Evolutionary conservation across 2,797 vertebrate species (phyloP), one percentile per base, ranked within the genome.

Genomic region (Pseudotriccus pelzelni): DNA sequence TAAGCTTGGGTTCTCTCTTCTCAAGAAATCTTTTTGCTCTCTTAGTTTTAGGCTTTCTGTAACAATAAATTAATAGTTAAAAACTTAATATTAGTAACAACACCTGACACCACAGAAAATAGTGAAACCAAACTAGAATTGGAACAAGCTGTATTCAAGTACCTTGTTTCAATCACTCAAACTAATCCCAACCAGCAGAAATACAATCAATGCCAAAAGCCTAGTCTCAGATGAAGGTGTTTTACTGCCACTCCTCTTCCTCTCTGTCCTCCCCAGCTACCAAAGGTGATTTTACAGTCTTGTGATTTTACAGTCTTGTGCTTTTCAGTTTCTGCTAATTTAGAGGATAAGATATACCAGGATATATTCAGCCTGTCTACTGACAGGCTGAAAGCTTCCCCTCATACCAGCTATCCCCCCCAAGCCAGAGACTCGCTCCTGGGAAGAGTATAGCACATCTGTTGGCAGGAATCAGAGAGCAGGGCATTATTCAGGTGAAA

Each of bases 11-110:
- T 20, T 98, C 98, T 95, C 98, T 97, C 97, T 97, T 98, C 90
- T 99, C 98, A 93, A 99, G 96, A 97, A 99, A 99, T 58, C 99
- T 98, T 93, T 99, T 99, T 18, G 99, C 98, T 59, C 99, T 98
- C 97, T 98, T 99, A 1, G 99, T 99, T 98, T 99, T 99, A 14
- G 99, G 99, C 86, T 99, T 99, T 89, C 99, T 99, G 96, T 56
- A 76, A 46, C 24, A 59, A 93, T 8, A 95, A 97, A 89, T 74
- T 58, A 75, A 70, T 36, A 90, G 79, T 73, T 72, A 73, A 84
- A 80, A 60, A n/a, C 12, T 28, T 67, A 77, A 14, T 18, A 56
- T 30, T 63, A 7, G 8, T 46, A 79, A 62, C n/a, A 88, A 28
- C n/a, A 64, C 4, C 3, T 2, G 2, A 58, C 17, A 25, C 11